Percentiles rank a stretch among this genome's conserved stretches.
Evolutionary conservation across 2,113 vertebrate species (phyloP).

Genomic region (Lagopus leucura): DNA sequence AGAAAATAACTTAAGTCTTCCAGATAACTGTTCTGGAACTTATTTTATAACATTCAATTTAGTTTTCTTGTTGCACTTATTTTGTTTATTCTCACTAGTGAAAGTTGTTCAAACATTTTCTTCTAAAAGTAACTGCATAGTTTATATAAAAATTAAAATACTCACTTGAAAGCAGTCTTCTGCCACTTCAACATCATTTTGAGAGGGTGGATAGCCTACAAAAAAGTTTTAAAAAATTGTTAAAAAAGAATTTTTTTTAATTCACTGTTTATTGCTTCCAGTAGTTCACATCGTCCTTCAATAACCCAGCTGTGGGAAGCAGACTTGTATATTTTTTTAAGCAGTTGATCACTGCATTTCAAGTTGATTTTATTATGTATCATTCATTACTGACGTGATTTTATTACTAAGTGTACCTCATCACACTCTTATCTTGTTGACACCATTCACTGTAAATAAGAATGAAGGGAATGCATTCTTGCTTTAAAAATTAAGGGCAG

Average conservation of each 20-base stretch:
- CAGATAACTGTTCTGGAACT: background rate
- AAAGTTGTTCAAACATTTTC: background rate
- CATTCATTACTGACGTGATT: background rate
- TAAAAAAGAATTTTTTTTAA: background rate
- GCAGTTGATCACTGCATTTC: background rate
- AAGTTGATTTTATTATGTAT: background rate
- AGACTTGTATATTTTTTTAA: background rate
- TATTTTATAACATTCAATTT: background rate
- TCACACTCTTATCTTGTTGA: background rate
- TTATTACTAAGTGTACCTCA: background rate
- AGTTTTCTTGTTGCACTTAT: background rate
- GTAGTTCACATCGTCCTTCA: background rate
- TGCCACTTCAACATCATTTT: conserved; percentile 83
- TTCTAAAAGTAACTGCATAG: background rate
- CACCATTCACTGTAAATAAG: background rate
- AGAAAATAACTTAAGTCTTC: background rate
- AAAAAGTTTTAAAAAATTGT: background rate
- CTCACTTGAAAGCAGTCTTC: conserved; percentile 91
- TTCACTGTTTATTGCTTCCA: background rate
- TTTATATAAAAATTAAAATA: conserved; percentile 12
- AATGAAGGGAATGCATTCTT: background rate
- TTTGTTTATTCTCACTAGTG: background rate
- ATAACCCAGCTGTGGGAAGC: background rate
- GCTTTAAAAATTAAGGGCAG: conserved; percentile 30
- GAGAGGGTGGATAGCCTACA: conserved; percentile 83